Base-by-base conservation (phyloP, 2,797 vertebrate genomes). In the Phalanger gymnotis region DNA sequence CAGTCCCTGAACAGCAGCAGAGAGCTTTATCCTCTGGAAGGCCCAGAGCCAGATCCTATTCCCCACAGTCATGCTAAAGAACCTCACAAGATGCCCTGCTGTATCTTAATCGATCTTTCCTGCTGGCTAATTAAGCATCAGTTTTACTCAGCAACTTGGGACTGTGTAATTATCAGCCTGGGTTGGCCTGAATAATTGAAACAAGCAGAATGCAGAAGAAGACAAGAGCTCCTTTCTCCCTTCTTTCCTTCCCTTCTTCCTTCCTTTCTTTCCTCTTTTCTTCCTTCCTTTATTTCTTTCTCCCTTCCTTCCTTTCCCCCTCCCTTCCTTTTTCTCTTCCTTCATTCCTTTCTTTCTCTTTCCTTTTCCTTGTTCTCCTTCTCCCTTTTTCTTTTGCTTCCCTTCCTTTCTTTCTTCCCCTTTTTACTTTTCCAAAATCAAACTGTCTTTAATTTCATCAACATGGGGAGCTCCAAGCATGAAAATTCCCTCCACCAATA, bases 91-190 rank as follows among this genome's bases (percentile, higher is more conserved):
- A 98, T 98, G 95, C 95, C 98, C 97, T 97, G 98, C 98, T 98
- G 98, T 97, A 98, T 98, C 97, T 98, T 98, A 98, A 98, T 98
- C 94, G 97, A 98, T 98, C 98, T 98, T 98, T 98, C 98, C 98
- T 98, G 98, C 98, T 98, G 98, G 98, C 97, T 98, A 98, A 98
- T 98, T 98, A 98, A 98, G 98, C 98, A 98, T 98, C 98, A 97
- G 96, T 98, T 98, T 98, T 98, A 98, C 98, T 98, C 97, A 97
- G 98, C 98, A 97, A 96, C 98, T 98, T 97, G 97, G 98, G 98
- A 98, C 98, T 97, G 81, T 97, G 97, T 98, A 98, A 98, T 98
- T 98, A 98, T 98, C 98, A 98, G 98, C 98, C 98, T 98, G 97
- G 98, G 97, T 98, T 98, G 98, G 95, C 97, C 98, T 98, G 98